Percentiles rank a stretch among this genome's conserved stretches.
phyloP scores from a whole-genome alignment of 2,113 vertebrate genomes.

The Cyphomyrus discorhynchus region DNA sequence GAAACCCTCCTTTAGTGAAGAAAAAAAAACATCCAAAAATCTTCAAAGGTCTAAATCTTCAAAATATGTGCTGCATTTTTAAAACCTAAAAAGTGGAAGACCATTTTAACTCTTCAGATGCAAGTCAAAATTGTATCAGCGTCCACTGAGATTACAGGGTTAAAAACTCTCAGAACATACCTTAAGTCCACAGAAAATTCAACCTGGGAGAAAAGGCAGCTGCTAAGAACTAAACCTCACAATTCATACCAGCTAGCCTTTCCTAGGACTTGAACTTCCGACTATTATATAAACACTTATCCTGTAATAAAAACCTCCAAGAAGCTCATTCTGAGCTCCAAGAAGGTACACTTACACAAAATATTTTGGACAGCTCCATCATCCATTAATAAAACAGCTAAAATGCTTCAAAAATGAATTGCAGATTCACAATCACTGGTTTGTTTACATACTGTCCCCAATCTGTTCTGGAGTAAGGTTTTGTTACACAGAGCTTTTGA shows the following conservation, averaged over 20 bases:
- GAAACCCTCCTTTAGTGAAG: not conserved
- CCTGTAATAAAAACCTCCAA: not conserved
- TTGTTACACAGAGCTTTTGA: not conserved
- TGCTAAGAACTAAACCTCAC: not conserved
- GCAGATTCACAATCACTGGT: not conserved
- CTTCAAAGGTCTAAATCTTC: not conserved
- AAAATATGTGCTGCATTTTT: not conserved
- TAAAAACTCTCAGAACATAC: not conserved
- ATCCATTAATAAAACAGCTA: not conserved
- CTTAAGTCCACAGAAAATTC: not conserved
- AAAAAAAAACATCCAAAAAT: not conserved
- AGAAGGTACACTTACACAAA: not conserved
- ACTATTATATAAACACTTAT: not conserved
- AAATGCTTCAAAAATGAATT: not conserved
- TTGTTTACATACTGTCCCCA: not conserved
- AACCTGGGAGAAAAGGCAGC: not conserved
- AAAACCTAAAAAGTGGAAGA: not conserved
- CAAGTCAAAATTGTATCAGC: not conserved
- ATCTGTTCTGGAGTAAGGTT: not conserved
- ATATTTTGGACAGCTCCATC: not conserved
- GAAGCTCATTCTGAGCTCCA: not conserved
- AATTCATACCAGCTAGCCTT: not conserved
- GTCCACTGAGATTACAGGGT: not conserved
- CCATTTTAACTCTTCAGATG: not conserved
- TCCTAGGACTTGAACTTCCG: not conserved